Evolutionary conservation across 2,113 vertebrate genomes (phyloP).

Genomic region (Phaethornis superciliosus): DNA sequence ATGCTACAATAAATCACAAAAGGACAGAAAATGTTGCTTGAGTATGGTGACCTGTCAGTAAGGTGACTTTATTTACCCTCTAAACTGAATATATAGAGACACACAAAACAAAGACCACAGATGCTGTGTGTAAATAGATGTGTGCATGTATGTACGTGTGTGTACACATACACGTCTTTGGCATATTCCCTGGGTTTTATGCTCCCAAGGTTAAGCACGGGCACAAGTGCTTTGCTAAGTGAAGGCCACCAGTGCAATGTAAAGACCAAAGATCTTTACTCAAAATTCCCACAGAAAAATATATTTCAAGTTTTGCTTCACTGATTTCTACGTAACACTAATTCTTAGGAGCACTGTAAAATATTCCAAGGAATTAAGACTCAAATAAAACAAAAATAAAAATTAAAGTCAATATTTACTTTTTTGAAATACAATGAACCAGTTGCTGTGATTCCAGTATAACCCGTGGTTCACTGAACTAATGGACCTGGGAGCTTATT

Average conservation of each 20-base stretch:
- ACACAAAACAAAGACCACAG: neutral
- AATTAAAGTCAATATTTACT: no score
- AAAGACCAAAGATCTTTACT: neutral
- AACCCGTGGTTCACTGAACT: neutral
- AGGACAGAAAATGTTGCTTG: neutral
- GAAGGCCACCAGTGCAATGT: neutral
- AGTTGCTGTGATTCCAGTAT: neutral
- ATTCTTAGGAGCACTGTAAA: neutral
- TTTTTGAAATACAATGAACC: neutral
- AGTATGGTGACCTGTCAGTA: neutral
- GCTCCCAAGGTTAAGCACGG: neutral
- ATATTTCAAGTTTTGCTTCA: neutral
- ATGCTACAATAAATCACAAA: neutral
- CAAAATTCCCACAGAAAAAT: neutral
- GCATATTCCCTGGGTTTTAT: neutral
- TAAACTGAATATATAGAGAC: no score
- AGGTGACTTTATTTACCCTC: neutral
- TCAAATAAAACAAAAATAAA: no score
- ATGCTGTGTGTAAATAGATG: neutral
- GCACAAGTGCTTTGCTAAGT: neutral
- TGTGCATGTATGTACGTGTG: neutral
- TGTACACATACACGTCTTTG: neutral
- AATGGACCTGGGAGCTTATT: neutral
- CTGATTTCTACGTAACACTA: neutral
- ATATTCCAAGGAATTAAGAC: neutral